Evolutionary conservation across 2,888 invertebrate genomes (phyloP), one percentile per base, ranked within the genome.

Genomic region (Xanthostigma xanthostigma): DNA sequence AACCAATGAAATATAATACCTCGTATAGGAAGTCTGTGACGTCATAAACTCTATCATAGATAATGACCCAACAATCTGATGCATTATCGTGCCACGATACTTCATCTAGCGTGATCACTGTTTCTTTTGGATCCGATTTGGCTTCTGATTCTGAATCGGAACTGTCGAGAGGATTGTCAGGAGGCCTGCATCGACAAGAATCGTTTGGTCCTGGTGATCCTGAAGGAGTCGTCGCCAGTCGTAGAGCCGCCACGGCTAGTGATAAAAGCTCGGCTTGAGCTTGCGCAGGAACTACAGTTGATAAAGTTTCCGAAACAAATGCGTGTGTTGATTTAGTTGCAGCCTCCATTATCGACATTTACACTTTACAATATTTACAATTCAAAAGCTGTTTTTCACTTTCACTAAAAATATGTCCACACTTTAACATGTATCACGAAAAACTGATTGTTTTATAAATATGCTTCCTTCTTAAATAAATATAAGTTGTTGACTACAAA

Each of bases 1-100:
- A 27, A 27, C 1, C 6, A 27, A 27, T 27, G 27, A 27, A 27
- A 27, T 27, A 27, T 27, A 27, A 68, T 65, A 82, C 82, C 73
- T 78, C 76, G 53, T 75, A 69, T 40, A 91, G 63, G 62, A 91
- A 89, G 37, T 74, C 71, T 2, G 89, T 84, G 46, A 89, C 76
- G 60, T 91, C 82, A 64, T 89, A 91, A 10, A 92, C 84, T 49
- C 84, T 79, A 68, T 92, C 90, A 64, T 84, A 86, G 43, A 92
- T 77, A n/a, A 87, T 77, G 45, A 90, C 72, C 91, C 91, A 91
- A 65, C 90, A 91, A 61, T 88, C 85, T 11, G 74, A 65, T 8
- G 66, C 64, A 13, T 73, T 71, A 60, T 88, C 88, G 60, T 91
- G 91, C 60, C 75, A 74, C 6, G 82, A 72, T 4, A 91, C 84